Base-by-base conservation (phyloP, 2,888 invertebrate genomes). In the Synanthedon myopaeformis region DNA sequence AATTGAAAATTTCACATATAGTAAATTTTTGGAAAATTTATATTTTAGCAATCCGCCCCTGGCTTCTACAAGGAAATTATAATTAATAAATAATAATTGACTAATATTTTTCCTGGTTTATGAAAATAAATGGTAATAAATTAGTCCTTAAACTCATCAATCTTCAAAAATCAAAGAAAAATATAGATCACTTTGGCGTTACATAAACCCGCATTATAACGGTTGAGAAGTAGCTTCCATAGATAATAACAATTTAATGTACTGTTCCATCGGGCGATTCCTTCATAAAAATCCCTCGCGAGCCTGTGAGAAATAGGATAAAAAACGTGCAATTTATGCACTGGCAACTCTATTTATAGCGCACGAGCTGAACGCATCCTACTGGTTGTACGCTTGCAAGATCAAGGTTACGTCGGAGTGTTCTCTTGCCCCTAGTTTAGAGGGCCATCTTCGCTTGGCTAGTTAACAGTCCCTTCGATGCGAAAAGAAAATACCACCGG, bases 301-400 rank as follows among this genome's bases (percentile, higher is more conserved):
- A 71, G 73, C 76, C 75, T 77, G 79, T 81, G 80, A 80, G 71
- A 72, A 72, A 72, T 72, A 66, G 61, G 69, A 70, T 70, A 77
- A 81, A 83, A 82, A 82, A 74, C 72, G 60, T 65, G 74, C 75
- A 79, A 79, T 80, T 78, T 74, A 79, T 77, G 75, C 78, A 71
- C 68, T 66, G 74, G 62, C 72, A 66, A 60, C 63, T 75, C 82
- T 86, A 85, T 85, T 81, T 84, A 70, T 85, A 86, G 82, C 76
- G 66, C 65, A 65, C 65, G 71, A 70, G 68, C 70, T 74, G 77
- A 79, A 73, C 76, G 79, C 80, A 78, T 83, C 82, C 83, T 77
- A 82, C 80, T 82, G 82, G 83, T 72, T 77, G 64, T 57, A 64
- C 74, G 71, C 68, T 73, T 70, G 76, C 81, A 82, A 76, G 83